A percentile compares a stretch with the other conserved stretches of the same genome.
Evolutionary conservation across 1,140 invertebrate genomes (phyloP).

Genomic region (Drosophila rufa): DNA sequence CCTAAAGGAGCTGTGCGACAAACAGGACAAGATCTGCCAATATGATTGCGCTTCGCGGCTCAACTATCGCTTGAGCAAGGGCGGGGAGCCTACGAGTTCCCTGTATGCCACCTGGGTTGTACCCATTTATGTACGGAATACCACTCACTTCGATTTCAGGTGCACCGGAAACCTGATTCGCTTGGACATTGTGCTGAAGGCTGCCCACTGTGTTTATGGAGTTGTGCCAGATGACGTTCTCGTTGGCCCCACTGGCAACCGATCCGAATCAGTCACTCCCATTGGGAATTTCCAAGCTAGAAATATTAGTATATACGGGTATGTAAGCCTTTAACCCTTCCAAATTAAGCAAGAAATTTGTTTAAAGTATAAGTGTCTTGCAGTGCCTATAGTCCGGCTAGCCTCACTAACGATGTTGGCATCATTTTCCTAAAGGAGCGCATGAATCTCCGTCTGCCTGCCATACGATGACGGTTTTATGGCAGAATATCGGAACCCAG

Average conservation of each 20-base stretch:
- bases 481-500: too few species aligned
- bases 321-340: too few species aligned
- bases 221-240: not conserved
- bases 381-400: too few species aligned
- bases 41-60: not conserved
- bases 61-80: not conserved
- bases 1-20: not conserved
- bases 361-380: too few species aligned
- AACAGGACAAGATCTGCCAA: not conserved
- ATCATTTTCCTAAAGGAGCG: not conserved
- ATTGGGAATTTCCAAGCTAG: not conserved
- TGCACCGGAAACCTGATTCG: not conserved
- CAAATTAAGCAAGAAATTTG: too few species aligned
- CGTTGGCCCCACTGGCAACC: not conserved
- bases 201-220: not conserved
- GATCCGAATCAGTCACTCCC: too few species aligned
- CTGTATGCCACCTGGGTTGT: not conserved
- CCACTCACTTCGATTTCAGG: too few species aligned
- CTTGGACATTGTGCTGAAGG: not conserved
- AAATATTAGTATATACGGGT: not conserved
- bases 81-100: not conserved
- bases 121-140: not conserved
- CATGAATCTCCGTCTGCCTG: not conserved
- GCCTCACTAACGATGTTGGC: not conserved
- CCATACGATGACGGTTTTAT: too few species aligned